These are phyloP conservation scores for Eumeta japonica DNA, from an alignment of 1,140 invertebrate genomes.

Conservation along the genomic window DNA sequence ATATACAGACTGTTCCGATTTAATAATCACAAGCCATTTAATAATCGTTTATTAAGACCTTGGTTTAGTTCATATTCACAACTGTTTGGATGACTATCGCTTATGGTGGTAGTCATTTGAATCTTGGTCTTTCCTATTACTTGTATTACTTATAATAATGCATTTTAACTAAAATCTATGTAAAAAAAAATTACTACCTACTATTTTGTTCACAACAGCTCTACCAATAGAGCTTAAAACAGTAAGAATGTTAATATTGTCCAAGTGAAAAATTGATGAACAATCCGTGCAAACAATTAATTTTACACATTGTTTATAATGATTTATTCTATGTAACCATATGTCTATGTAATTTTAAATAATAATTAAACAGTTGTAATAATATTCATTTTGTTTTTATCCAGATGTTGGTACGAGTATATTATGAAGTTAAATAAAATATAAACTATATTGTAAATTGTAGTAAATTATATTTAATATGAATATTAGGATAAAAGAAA, in stretches of 20 bases:
- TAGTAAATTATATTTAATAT: conserved; percentile 1
- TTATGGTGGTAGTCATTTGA: neutral
- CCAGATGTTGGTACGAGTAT: neutral
- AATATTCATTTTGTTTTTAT: conserved; percentile 19
- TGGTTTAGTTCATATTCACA: too few species aligned
- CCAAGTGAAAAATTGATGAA: neutral
- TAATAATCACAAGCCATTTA: too few species aligned
- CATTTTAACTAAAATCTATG: too few species aligned
- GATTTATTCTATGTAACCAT: conserved; percentile 54
- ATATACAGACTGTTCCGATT: conserved; percentile 15
- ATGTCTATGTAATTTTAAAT: conserved; percentile 55
- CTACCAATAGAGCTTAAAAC: too few species aligned
- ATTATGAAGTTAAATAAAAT: neutral
- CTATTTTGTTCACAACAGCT: too few species aligned
- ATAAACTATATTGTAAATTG: neutral
- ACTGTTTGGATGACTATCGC: neutral
- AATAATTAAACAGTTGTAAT: conserved; percentile 42
- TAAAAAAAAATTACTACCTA: too few species aligned
- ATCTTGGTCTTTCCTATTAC: neutral
- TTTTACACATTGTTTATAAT: conserved; percentile 48
- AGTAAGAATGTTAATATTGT: neutral
- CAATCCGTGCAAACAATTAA: conserved; percentile 30
- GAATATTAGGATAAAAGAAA: too few species aligned
- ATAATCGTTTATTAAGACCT: too few species aligned
- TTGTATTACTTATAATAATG: neutral